Evolutionary conservation across 2,113 vertebrate species (phyloP).

Genomic region (Meleagris gallopavo): DNA sequence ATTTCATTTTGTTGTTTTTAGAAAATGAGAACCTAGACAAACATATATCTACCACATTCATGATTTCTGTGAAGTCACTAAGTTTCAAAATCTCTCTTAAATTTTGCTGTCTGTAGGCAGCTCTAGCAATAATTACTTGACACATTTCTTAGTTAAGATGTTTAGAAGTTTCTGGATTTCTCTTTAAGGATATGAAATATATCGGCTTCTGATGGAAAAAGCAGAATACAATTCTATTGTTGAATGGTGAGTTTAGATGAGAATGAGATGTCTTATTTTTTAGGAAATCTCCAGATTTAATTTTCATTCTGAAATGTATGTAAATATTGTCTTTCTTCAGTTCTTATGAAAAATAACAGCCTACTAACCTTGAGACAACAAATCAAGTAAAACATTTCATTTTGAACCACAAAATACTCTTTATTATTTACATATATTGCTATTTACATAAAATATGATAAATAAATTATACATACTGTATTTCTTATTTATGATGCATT

Average conservation of each 20-base stretch:
- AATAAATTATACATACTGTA: too few species aligned
- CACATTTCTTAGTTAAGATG: background rate
- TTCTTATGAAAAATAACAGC: background rate
- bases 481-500: background rate
- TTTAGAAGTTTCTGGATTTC: background rate
- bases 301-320: background rate
- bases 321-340: background rate
- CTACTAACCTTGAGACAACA: background rate
- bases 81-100: background rate
- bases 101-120: background rate
- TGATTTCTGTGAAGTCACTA: background rate
- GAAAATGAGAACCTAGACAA: background rate
- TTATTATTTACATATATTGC: background rate
- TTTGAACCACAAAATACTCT: background rate
- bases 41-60: background rate
- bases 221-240: background rate
- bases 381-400: background rate
- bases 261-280: background rate
- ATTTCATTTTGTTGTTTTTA: conserved; percentile 28
- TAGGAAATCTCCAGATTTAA: background rate
- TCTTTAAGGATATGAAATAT: background rate
- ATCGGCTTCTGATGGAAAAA: background rate
- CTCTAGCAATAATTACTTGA: background rate
- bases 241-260: background rate
- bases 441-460: background rate